Conservation (phyloP, 2,888 invertebrate species). For the Tromatobia lineatoria region DNA sequence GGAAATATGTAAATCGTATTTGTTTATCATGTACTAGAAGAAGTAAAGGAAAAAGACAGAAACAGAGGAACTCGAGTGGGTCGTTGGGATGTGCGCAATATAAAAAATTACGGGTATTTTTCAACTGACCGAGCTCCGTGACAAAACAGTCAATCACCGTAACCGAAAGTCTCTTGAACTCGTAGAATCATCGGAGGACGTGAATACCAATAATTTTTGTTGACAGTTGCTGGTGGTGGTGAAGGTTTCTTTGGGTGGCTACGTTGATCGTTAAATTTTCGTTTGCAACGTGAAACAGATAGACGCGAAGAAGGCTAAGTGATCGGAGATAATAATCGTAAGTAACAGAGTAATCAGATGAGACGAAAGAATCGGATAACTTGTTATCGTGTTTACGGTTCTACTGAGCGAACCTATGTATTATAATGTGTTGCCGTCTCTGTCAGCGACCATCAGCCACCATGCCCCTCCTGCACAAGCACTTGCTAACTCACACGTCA, state of each 20-base stretch:
- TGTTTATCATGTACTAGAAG: neutral
- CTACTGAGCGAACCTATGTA: constrained; percentile 45
- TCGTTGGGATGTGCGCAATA: neutral
- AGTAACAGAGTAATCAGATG: constrained; percentile 13
- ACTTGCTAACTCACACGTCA: constrained; percentile 53
- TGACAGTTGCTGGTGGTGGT: constrained; percentile 42
- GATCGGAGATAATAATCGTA: neutral
- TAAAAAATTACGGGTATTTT: constrained; percentile 6
- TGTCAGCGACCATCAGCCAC: neutral
- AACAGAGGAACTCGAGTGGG: constrained; percentile 26
- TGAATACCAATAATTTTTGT: neutral
- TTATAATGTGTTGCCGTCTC: constrained; percentile 1
- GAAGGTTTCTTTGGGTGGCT: constrained; percentile 14
- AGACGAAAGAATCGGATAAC: constrained; percentile 47
- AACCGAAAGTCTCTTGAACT: constrained; percentile 5
- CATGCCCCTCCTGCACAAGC: constrained; percentile 26
- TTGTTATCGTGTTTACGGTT: constrained; percentile 31
- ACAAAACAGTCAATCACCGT: constrained; percentile 4
- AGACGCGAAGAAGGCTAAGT: no score
- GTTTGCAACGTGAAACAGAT: neutral
- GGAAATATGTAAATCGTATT: neutral
- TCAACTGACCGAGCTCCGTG: neutral
- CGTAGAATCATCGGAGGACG: constrained; percentile 11
- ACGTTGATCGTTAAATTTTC: neutral
- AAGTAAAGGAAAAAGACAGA: constrained; percentile 19